Evolutionary conservation across 2,888 invertebrate genomes (phyloP).

Genomic region (Dyspetes luteomarginatus): DNA sequence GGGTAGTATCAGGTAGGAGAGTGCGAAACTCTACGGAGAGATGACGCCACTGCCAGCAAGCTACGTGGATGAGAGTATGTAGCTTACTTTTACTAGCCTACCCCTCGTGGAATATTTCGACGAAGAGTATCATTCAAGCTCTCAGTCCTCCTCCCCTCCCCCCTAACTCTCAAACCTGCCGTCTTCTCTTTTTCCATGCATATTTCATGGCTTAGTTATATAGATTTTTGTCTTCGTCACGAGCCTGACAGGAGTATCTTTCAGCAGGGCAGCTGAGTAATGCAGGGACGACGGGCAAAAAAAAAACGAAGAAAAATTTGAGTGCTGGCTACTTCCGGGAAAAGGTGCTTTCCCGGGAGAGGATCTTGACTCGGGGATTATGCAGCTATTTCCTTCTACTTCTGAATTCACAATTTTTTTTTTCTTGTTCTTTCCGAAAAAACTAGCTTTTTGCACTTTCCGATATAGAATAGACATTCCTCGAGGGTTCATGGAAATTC

Average conservation of each 20-base stretch:
- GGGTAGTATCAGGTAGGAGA: conserved; percentile 62
- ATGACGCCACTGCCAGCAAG: conserved; percentile 59
- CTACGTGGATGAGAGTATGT: conserved; percentile 2
- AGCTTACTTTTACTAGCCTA: conserved; percentile 17
- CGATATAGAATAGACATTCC: not conserved
- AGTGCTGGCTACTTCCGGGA: conserved; percentile 46
- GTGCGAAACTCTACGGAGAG: conserved; percentile 29
- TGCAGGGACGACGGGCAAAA: conserved; percentile 19
- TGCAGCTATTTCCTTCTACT: conserved; percentile 43
- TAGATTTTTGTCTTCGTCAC: conserved; percentile 60
- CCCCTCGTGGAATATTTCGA: conserved; percentile 32
- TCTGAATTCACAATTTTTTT: conserved; percentile 28
- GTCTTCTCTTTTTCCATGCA: conserved; percentile 50
- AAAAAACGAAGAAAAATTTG: conserved; percentile 38
- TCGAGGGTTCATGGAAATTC: conserved; percentile 38
- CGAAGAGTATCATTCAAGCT: conserved; percentile 45
- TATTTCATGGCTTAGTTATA: conserved; percentile 65
- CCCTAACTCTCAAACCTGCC: conserved; percentile 12
- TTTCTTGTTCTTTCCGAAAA: not conserved
- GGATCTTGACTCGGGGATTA: conserved; percentile 52
- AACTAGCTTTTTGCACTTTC: conserved; percentile 11
- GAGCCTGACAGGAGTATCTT: conserved; percentile 50
- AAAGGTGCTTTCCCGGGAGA: conserved; percentile 36
- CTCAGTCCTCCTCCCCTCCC: conserved; percentile 6
- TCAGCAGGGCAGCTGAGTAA: conserved; percentile 40